Conservation (phyloP, 2,113 vertebrate genomes). For the Charina bottae region DNA sequence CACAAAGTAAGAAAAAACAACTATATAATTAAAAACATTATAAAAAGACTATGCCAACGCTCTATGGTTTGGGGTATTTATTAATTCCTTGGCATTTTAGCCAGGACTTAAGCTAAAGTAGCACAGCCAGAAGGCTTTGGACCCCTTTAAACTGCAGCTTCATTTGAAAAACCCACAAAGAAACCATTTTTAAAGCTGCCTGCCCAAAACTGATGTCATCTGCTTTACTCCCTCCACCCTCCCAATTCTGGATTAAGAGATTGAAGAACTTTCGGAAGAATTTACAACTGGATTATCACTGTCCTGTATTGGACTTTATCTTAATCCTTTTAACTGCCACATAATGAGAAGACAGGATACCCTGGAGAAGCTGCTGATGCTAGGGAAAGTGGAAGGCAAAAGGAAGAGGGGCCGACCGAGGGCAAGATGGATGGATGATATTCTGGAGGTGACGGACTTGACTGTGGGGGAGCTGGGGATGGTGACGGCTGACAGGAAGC, state of each 20-base stretch:
- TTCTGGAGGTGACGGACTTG: too few species aligned
- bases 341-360: too few species aligned
- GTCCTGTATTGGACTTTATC: background rate
- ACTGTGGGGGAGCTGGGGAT: too few species aligned
- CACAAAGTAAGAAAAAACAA: background rate
- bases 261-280: background rate
- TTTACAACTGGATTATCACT: background rate
- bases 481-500: too few species aligned
- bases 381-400: too few species aligned
- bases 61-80: background rate
- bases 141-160: background rate
- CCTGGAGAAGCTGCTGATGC: too few species aligned
- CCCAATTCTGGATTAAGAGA: background rate
- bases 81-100: background rate
- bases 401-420: too few species aligned
- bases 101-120: background rate
- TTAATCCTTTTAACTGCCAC: background rate
- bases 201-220: background rate
- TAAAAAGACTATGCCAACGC: background rate
- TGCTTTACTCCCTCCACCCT: background rate
- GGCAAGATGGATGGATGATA: too few species aligned
- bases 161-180: background rate
- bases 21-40: background rate
- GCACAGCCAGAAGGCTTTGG: background rate
- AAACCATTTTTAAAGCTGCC: background rate